Percentiles rank a stretch among this genome's conserved stretches.
These are phyloP conservation scores for Sclerodermus sp. DNA, from an alignment of 2,888 invertebrate species.

Conservation along the genomic window DNA sequence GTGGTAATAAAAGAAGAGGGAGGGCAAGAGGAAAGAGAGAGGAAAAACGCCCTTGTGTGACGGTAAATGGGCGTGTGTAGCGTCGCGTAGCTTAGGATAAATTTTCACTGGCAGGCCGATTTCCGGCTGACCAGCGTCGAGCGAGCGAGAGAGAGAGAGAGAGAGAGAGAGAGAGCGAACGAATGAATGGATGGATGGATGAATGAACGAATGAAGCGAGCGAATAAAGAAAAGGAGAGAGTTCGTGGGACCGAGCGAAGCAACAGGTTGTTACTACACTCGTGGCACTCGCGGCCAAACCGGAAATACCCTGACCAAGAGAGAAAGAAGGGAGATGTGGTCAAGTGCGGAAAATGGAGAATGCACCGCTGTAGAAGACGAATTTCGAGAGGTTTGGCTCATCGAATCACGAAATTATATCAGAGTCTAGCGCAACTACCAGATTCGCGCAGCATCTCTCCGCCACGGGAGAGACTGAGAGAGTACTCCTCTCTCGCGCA, in stretches of 20 bases:
- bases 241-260: no score
- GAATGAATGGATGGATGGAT: no score
- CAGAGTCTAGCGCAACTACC: no score
- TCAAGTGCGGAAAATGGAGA: no score
- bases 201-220: conserved; percentile 6
- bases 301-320: neutral
- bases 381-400: no score
- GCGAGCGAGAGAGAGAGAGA: conserved; percentile 12
- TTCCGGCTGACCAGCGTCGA: conserved; percentile 28
- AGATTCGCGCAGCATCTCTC: no score
- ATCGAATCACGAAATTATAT: no score
- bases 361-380: no score
- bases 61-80: conserved; percentile 1
- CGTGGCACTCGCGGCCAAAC: no score
- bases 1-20: conserved; percentile 1
- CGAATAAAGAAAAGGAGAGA: neutral
- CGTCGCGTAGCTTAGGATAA: conserved; percentile 23
- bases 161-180: conserved; percentile 19
- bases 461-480: no score
- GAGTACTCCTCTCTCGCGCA: no score
- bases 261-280: no score
- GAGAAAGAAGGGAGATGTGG: conserved; percentile 17
- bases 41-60: conserved; percentile 3
- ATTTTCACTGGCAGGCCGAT: conserved; percentile 34
- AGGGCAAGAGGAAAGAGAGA: conserved; percentile 10